Evolutionary conservation across 2,888 invertebrate genomes (phyloP).

Genomic region (Hyposoter dolosus): DNA sequence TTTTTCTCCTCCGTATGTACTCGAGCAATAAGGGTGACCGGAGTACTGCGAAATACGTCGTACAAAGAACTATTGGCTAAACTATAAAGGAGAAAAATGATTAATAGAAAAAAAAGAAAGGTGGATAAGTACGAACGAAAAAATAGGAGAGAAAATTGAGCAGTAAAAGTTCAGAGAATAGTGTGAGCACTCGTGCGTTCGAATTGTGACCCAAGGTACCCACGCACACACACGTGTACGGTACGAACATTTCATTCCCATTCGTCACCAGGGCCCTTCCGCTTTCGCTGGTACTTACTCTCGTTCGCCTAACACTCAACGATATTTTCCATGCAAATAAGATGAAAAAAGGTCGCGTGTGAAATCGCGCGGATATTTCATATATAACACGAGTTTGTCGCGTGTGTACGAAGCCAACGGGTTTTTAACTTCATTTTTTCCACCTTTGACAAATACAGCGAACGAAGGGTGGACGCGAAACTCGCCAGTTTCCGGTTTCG

Average conservation of each 20-base stretch:
- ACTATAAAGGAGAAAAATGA: conserved; percentile 16
- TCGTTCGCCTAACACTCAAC: conserved; percentile 15
- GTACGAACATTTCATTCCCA: conserved; percentile 13
- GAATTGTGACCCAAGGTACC: conserved; percentile 14
- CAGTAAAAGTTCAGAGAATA: conserved; percentile 55
- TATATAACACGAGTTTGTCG: conserved; percentile 28
- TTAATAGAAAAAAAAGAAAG: conserved; percentile 20
- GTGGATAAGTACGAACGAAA: conserved; percentile 29
- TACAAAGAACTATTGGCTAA: conserved; percentile 7
- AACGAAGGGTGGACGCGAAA: conserved; percentile 15
- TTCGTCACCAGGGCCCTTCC: conserved; percentile 43
- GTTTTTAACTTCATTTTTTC: conserved; percentile 1
- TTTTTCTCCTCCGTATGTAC: not conserved
- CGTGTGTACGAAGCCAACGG: conserved; percentile 3
- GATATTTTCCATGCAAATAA: conserved; percentile 38
- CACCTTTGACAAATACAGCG: conserved; percentile 8
- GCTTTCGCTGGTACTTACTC: conserved; percentile 21
- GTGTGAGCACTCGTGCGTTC: conserved; percentile 16
- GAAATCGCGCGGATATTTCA: conserved; percentile 7
- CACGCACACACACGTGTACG: not conserved
- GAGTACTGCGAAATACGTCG: not conserved
- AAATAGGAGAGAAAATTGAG: conserved; percentile 48
- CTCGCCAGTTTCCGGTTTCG: conserved; percentile 27
- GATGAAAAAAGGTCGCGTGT: conserved; percentile 31
- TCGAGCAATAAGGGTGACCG: not conserved